phyloP scores from a whole-genome alignment of 2,113 vertebrate genomes.

The Pseudorhombus dupliciocellatus region DNA sequence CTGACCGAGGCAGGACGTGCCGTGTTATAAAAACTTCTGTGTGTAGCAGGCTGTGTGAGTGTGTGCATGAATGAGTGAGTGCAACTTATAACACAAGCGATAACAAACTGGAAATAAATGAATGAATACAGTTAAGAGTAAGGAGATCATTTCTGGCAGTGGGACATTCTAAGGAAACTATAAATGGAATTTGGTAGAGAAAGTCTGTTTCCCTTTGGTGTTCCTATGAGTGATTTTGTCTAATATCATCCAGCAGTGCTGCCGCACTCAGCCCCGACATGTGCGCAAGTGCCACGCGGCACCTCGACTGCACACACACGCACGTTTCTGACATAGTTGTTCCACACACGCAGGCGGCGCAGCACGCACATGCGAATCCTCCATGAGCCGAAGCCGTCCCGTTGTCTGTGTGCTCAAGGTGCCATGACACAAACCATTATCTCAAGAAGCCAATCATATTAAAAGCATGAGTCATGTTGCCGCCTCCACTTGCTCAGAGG shows the following conservation, averaged over 20 bases:
- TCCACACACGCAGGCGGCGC: neutral
- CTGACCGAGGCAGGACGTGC: neutral
- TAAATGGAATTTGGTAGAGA: constrained; percentile 43
- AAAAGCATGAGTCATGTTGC: constrained; percentile 75
- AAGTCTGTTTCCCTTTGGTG: constrained; percentile 13
- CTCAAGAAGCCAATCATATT: constrained; percentile 77
- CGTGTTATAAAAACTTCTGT: too few species aligned
- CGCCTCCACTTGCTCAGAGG: constrained; percentile 71
- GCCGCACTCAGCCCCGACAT: constrained; percentile 10
- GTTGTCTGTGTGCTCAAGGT: constrained; percentile 68
- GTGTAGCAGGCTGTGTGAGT: too few species aligned
- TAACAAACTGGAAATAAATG: too few species aligned
- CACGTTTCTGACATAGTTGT: constrained; percentile 12
- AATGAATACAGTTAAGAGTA: constrained; percentile 6
- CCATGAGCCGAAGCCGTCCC: constrained; percentile 35
- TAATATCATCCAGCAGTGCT: constrained; percentile 12
- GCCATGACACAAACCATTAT: constrained; percentile 74
- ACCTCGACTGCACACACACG: constrained; percentile 6
- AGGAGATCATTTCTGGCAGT: constrained; percentile 35
- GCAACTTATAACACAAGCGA: too few species aligned
- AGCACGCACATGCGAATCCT: constrained; percentile 27
- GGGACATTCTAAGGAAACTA: constrained; percentile 45
- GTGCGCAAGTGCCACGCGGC: constrained; percentile 6
- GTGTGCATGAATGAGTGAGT: too few species aligned
- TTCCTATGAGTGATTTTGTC: constrained; percentile 28